Percentiles rank a stretch among this genome's conserved stretches.
These are phyloP conservation scores for Drosophila sproati DNA, from an alignment of 1,140 invertebrate species.

Conservation along the genomic window DNA sequence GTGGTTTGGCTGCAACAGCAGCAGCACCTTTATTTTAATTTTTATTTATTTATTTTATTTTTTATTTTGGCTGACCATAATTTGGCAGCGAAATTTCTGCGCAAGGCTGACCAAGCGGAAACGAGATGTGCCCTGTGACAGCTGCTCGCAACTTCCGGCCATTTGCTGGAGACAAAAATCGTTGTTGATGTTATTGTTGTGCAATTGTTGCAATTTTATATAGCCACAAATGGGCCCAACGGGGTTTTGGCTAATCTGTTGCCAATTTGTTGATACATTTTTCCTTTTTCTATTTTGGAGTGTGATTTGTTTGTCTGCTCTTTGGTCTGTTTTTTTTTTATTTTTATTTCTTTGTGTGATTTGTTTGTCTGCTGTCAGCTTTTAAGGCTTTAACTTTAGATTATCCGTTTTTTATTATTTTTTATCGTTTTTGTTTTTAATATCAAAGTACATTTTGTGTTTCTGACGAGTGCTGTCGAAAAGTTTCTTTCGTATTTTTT, in stretches of 20 bases:
- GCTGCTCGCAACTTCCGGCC: constrained; percentile 59
- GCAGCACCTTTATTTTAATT: too few species aligned
- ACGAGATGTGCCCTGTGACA: constrained; percentile 59
- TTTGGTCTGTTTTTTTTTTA: neutral
- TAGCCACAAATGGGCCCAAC: constrained; percentile 70
- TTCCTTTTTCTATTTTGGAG: constrained; percentile 14
- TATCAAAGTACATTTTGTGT: constrained; percentile 7
- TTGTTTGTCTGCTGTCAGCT: constrained; percentile 1
- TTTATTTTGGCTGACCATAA: constrained; percentile 31
- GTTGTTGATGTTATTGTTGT: neutral
- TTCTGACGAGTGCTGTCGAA: constrained; percentile 25
- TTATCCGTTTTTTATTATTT: neutral
- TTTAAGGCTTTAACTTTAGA: constrained; percentile 15
- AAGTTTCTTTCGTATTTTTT: neutral
- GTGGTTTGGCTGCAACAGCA: constrained; percentile 8
- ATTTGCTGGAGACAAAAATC: constrained; percentile 24
- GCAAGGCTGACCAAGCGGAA: constrained; percentile 65
- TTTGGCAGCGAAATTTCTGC: constrained; percentile 51
- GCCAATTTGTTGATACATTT: constrained; percentile 66
- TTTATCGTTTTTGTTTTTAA: constrained; percentile 2
- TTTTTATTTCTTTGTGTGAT: neutral
- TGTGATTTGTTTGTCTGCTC: neutral
- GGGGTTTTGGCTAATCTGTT: constrained; percentile 72
- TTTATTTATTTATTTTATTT: constrained; percentile 3
- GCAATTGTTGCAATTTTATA: constrained; percentile 66